Percentiles rank a stretch among this genome's conserved stretches.
Evolutionary conservation across 2,797 vertebrate species (phyloP).

Genomic region (Myotis pilosus): DNA sequence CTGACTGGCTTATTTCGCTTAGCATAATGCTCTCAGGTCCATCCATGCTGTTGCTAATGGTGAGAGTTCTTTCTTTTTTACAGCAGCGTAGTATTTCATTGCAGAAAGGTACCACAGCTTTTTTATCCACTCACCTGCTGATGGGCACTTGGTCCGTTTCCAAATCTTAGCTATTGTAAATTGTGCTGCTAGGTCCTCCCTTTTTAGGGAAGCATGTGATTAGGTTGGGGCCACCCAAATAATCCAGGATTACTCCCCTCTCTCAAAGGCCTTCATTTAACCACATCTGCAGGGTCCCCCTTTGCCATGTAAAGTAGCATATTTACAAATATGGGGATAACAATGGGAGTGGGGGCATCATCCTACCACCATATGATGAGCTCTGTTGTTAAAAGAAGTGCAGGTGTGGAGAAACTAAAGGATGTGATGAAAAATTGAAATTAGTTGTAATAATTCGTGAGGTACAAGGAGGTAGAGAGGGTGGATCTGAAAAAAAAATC

Average conservation of each 20-base stretch:
- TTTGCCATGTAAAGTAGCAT: neutral
- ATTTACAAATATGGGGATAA: too few relatives aligned
- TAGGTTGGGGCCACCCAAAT: neutral
- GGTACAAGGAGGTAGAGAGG: neutral
- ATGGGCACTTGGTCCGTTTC: too few relatives aligned
- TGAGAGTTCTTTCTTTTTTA: too few relatives aligned
- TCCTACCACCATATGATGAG: neutral
- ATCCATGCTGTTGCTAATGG: too few relatives aligned
- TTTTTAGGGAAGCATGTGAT: neutral
- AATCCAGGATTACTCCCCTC: neutral
- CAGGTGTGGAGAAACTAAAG: neutral
- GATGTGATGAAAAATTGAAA: neutral
- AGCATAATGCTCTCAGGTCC: too few relatives aligned
- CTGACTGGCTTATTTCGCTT: too few relatives aligned
- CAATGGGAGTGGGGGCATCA: too few relatives aligned
- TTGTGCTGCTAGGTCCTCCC: neutral
- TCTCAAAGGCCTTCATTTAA: neutral
- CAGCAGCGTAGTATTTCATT: too few relatives aligned
- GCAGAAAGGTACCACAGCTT: too few relatives aligned
- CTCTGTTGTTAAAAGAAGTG: neutral
- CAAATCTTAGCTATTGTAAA: too few relatives aligned
- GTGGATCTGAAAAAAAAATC: neutral
- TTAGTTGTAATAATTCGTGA: neutral
- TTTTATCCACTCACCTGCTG: too few relatives aligned
- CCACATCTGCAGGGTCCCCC: neutral